A percentile compares a stretch with the other conserved stretches of the same genome.
These are phyloP conservation scores for Variabilichromis moorii DNA, from an alignment of 2,113 vertebrate genomes.

Conservation along the genomic window DNA sequence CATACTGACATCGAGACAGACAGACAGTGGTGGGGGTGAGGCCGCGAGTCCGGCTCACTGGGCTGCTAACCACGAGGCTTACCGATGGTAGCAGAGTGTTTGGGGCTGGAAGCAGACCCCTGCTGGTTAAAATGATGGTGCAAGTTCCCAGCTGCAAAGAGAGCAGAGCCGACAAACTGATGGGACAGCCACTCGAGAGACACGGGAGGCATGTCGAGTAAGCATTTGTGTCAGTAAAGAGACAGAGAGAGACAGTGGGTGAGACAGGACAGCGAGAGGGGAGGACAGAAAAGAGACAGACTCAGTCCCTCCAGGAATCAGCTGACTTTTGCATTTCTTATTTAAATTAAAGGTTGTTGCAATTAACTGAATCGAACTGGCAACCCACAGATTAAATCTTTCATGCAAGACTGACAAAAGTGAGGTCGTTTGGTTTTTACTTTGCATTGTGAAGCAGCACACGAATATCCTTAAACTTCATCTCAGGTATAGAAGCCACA, in stretches of 20 bases:
- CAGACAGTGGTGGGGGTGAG: slow-evolving; percentile 10
- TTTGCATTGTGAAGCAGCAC: not conserved
- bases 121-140: slow-evolving; percentile 81
- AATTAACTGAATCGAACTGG: not conserved
- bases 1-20: slow-evolving; percentile 31
- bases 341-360: not conserved
- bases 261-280: slow-evolving; percentile 3
- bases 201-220: slow-evolving; percentile 12
- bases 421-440: not conserved
- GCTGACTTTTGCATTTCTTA: not conserved
- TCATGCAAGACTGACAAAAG: fast-evolving
- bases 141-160: slow-evolving; percentile 77
- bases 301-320: slow-evolving; percentile 15
- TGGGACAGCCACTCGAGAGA: slow-evolving; percentile 44
- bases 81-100: slow-evolving; percentile 79
- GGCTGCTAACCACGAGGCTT: slow-evolving; percentile 48
- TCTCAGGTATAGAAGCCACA: not conserved
- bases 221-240: slow-evolving; percentile 34
- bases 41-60: not conserved
- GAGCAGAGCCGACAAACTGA: slow-evolving; percentile 68
- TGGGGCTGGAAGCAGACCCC: slow-evolving; percentile 79
- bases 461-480: fast-evolving
- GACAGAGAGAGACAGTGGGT: not conserved
- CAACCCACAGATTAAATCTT: fast-evolving
- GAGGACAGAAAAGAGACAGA: not conserved